A percentile compares a stretch with the other conserved stretches of the same genome.
Conservation (phyloP, 2,888 invertebrate species). For the Cerastis leucographa region DNA sequence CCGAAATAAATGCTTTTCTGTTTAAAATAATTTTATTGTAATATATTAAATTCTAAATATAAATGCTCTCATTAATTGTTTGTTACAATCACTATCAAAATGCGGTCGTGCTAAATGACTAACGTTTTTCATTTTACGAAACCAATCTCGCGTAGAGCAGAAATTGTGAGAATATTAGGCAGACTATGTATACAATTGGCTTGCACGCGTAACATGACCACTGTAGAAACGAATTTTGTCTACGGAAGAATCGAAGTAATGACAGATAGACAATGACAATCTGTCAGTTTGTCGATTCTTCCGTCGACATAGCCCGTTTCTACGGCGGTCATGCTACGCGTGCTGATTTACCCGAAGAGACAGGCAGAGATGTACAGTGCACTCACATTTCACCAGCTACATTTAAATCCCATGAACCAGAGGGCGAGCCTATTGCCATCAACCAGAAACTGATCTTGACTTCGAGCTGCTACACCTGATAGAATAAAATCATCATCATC, state of each 20-base stretch:
- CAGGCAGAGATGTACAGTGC: neutral
- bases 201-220: too few species aligned
- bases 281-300: too few species aligned
- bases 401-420: neutral
- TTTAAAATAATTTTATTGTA: slow-evolving; percentile 23
- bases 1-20: slow-evolving; percentile 44
- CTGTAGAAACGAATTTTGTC: too few species aligned
- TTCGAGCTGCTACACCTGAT: neutral
- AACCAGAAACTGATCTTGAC: neutral
- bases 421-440: neutral
- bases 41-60: slow-evolving; percentile 52
- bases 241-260: too few species aligned
- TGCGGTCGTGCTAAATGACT: slow-evolving; percentile 21
- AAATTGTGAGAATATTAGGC: neutral
- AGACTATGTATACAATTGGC: neutral
- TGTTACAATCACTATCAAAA: slow-evolving; percentile 35
- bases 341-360: too few species aligned
- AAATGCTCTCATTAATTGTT: slow-evolving; percentile 48
- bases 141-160: neutral
- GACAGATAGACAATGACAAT: too few species aligned
- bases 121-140: slow-evolving; percentile 31
- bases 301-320: too few species aligned
- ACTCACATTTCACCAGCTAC: neutral
- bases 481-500: too few species aligned
- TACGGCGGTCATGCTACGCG: too few species aligned